Percentiles rank a stretch among this genome's conserved stretches.
phyloP scores from a whole-genome alignment of 2,113 vertebrate species.

The Nasalis larvatus region DNA sequence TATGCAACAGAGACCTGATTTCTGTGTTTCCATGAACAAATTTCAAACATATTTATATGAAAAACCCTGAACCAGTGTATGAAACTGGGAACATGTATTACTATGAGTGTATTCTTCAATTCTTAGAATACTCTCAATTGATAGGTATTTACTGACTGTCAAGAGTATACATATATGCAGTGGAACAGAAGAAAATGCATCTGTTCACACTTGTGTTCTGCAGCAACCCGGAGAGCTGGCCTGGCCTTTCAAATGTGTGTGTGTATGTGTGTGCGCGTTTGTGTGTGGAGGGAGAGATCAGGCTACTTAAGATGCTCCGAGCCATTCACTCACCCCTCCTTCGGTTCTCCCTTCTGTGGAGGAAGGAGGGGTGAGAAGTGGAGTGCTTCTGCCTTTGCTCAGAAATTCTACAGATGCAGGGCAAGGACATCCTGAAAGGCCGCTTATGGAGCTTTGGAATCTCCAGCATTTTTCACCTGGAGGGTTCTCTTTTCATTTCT shows the following conservation, averaged over 20 bases:
- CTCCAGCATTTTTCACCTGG: neutral
- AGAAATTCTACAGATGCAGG: neutral
- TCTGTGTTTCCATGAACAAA: neutral
- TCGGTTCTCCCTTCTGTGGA: neutral
- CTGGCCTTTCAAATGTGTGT: neutral
- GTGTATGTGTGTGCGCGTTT: neutral
- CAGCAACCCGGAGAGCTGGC: neutral
- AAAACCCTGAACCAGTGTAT: neutral
- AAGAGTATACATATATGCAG: neutral
- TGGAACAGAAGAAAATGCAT: neutral
- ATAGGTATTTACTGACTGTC: neutral
- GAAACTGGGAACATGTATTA: neutral
- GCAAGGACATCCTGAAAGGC: neutral
- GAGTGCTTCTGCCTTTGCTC: neutral
- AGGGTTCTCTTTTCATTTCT: neutral
- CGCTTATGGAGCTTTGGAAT: neutral
- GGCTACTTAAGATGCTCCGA: neutral
- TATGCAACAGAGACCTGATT: neutral
- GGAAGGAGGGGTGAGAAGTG: neutral
- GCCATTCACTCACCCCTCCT: fast-evolving
- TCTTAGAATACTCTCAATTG: neutral
- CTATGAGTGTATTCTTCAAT: neutral
- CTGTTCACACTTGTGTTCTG: neutral
- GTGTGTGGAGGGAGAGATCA: neutral
- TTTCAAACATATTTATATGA: neutral